These are phyloP conservation scores for Nebria brevicollis DNA, from an alignment of 2,888 invertebrate genomes.

Conservation along the genomic window DNA sequence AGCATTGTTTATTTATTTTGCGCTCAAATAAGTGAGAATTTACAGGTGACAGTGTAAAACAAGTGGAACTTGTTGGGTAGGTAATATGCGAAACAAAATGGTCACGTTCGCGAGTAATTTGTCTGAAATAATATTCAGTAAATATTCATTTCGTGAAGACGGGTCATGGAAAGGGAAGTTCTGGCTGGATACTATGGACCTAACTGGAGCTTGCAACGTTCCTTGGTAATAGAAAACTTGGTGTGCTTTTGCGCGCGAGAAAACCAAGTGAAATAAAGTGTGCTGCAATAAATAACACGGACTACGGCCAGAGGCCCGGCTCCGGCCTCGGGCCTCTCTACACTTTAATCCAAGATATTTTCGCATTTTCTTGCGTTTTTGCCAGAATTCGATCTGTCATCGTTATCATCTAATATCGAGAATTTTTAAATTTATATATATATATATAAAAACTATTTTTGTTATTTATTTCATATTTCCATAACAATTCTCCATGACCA, in stretches of 20 bases:
- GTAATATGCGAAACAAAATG: conserved; percentile 8
- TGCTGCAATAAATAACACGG: neutral
- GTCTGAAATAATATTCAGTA: conserved; percentile 17
- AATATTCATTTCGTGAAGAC: conserved; percentile 16
- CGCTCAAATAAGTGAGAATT: neutral
- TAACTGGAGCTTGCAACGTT: neutral
- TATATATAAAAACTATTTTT: neutral
- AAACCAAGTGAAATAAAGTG: conserved; percentile 16
- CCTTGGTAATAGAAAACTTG: conserved; percentile 9
- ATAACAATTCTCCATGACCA: too few species aligned
- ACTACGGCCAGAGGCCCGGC: neutral
- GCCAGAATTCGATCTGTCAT: too few species aligned
- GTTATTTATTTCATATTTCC: too few species aligned
- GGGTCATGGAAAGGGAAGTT: neutral
- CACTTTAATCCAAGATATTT: neutral
- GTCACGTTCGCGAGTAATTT: conserved; percentile 9
- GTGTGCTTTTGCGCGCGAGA: neutral
- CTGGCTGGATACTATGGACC: neutral
- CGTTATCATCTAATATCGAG: too few species aligned
- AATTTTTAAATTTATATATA: neutral
- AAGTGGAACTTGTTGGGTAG: neutral
- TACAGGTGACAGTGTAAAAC: neutral
- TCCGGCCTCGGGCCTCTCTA: neutral
- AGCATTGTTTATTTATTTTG: neutral
- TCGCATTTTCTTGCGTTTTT: neutral